Base-by-base conservation (phyloP, 2,113 vertebrate genomes). In the Oncorhynchus gorbuscha region DNA sequence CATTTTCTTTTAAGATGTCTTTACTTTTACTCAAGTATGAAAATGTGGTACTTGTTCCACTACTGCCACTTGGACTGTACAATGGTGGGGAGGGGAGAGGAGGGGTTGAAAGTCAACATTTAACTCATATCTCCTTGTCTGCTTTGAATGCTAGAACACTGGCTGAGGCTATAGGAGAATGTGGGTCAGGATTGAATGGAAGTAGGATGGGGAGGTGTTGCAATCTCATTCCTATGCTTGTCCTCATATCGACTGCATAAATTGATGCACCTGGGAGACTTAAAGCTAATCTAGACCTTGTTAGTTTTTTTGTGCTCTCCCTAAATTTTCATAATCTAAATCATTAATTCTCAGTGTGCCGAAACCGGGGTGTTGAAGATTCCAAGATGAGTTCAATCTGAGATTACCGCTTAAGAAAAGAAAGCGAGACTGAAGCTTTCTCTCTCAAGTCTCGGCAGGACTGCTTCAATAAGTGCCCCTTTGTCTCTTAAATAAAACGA, bases 401-500 rank as follows among this genome's bases (percentile, higher is more conserved):
- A 67, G 65, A 32, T 32, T 67, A 67, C 65, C 14, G 14, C 5
- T 67, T 67, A 67, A 67, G 13, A 66, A 12, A 67, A 67, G 26
- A 67, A 67, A 67, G 13, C 14, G 28, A 28, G 26, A 67, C 16
- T 20, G 13, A 58, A 20, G 5, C 51, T 58, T 58, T 58, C 51
- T 18, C 51, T 58, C 51, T 58, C 51, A 58, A 58, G 51, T 18
- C 51, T 58, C 5, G 51, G 51, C 51, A 58, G 16, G 3, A 58
- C 51, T 18, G 51, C 51, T 58, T 20, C 51, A 58, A n/a, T 22
- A 64, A 24, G 8, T 24, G 65, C 13, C 4, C 14, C 24, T 45
- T 76, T 71, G 80, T 84, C 74, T 84, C 24, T 5, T 76, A 76
- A 81, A 77, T 86, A 87, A 89, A 74, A 79, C 68, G 70, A 76